phyloP scores from a whole-genome alignment of 2,888 invertebrate species.

The Lycia hirtaria region DNA sequence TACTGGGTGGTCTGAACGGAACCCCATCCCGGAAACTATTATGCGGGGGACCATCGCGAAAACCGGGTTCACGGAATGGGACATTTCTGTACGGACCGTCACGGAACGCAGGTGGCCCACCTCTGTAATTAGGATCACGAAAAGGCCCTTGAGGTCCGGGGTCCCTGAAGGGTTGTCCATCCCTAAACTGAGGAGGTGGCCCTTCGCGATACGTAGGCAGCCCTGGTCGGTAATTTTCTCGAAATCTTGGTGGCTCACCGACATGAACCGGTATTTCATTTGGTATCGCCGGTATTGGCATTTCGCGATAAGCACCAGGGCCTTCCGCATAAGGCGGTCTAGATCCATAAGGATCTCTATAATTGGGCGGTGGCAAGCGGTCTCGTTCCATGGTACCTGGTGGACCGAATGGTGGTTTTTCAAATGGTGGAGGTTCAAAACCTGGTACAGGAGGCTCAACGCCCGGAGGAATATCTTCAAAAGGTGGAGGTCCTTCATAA shows the following conservation, averaged over 20 bases:
- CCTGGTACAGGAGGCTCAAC: conserved; percentile 88
- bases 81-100: conserved; percentile 68
- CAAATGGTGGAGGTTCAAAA: conserved; percentile 85
- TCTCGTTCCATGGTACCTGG: conserved; percentile 70
- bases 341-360: conserved; percentile 71
- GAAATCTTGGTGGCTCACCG: conserved; percentile 68
- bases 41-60: conserved; percentile 70
- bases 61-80: conserved; percentile 70
- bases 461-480: conserved; percentile 86
- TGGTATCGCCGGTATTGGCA: conserved; percentile 59
- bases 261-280: conserved; percentile 77
- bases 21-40: conserved; percentile 67
- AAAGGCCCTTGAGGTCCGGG: conserved; percentile 59
- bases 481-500: conserved; percentile 74
- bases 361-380: conserved; percentile 67
- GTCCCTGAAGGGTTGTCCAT: conserved; percentile 68
- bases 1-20: conserved; percentile 71
- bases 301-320: conserved; percentile 63
- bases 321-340: conserved; percentile 64
- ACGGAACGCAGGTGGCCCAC: conserved; percentile 67
- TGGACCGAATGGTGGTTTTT: conserved; percentile 74
- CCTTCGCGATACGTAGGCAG: conserved; percentile 70
- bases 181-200: conserved; percentile 64
- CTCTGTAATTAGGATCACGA: conserved; percentile 69
- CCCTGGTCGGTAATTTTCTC: conserved; percentile 72